Base-by-base conservation (phyloP, 2,113 vertebrate species). In the Chelonoidis abingdonii region DNA sequence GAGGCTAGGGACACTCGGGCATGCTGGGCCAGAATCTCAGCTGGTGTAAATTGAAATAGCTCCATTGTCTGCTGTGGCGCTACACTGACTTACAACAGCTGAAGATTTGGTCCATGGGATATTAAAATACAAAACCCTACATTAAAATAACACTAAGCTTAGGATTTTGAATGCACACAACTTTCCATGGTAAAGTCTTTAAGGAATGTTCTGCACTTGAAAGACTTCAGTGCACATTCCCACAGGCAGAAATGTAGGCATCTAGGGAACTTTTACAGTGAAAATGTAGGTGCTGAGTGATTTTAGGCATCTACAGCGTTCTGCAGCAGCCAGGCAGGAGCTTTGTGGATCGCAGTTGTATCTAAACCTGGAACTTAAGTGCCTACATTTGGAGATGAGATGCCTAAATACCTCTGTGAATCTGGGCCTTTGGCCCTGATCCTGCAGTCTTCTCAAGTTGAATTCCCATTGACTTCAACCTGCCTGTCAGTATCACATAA, bases 381-480 rank as follows among this genome's bases (percentile, higher is more conserved):
- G 52, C 52, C 52, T 53, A 53, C 52, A 53, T 53, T 53, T 53
- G 52, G 52, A 19, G 52, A 53, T 53, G 19, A 53, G 57, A 4
- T 59, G 57, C 57, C 57, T 59, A 59, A 59, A 59, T 12, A 59
- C 27, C 10, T 59, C 11, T 59, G 27, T 57, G 24, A 57, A 57
- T 57, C 56, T 57, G 56, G 56, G 31, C 89, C 69, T 35, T 56
- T 87, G 54, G 5, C 10, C 87, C 84, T 52, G 84, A 94, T 90
- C 41, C 41, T 93, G 80, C 89, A 86, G 86, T 94, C 85, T 94
- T 84, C 96, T 56, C 1, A 1, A 2, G 0, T 0, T 97, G 94
- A 96, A 95, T 92, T 97, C 92, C 89, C 83, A 83, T 31, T 96
- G 96, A 94, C 96, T 97, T 95, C 80, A 96, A 92, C 92, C 87